Evolutionary conservation across 2,113 vertebrate species (phyloP), one percentile per base, ranked within the genome.

Genomic region (Megaceryle maxima): DNA sequence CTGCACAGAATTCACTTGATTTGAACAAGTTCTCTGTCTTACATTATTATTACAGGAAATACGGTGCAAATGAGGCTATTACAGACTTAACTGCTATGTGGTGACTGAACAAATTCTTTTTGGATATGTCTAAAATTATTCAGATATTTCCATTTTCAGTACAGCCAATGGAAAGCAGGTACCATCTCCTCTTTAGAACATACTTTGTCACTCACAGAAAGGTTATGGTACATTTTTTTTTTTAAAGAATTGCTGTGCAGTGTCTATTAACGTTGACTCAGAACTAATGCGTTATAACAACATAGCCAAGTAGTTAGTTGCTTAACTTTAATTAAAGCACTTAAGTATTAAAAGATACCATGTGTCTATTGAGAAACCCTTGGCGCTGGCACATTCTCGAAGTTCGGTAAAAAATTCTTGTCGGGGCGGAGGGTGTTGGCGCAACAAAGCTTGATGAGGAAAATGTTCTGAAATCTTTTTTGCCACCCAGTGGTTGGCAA

Each of bases 401-500:
- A 99, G 98, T 83, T 98, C 98, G 2, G 96, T 66, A 87, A 99
- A 99, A 91, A 99, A 98, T 51, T 99, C 99, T 96, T 99, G 98
- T 16, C 98, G 98, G 0, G 99, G 99, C 0, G 98, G 98, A 3
- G 99, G 99, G 94, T 99, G 99, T 4, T 97, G 98, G 35, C 99
- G 98, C 76, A 99, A 95, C 95, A 99, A 95, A 16, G 99, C 98
- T 70, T 98, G 99, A 6, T 98, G 98, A 13, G 99, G 99, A 91
- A 99, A 99, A 29, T 51, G 66, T 94, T 99, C 98, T 74, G 98
- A 98, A 92, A 99, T 99, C 97, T 99, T 99, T 93, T 98, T 98
- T 20, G 99, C 99, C 91, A 99, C 99, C 99, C 99, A 99, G 98
- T 99, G 99, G 98, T 99, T 99, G 96, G 99, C 99, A 31, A 99